phyloP scores from a whole-genome alignment of 2,888 invertebrate species.

The Oxytorus armatus region DNA sequence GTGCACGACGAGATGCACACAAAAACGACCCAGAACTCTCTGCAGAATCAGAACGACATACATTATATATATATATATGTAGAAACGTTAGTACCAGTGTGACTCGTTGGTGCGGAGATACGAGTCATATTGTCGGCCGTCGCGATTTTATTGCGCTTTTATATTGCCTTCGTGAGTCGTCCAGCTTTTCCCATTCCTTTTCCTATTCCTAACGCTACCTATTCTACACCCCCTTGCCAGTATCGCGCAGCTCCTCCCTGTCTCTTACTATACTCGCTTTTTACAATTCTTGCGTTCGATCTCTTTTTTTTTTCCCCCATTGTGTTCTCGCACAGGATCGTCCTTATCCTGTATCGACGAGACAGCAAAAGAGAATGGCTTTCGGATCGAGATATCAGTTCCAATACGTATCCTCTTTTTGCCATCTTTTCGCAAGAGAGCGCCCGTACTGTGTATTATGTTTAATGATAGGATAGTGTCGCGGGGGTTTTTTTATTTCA shows the following conservation, averaged over 20 bases:
- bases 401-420: conserved; percentile 36
- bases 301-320: conserved; percentile 43
- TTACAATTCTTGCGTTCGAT: conserved; percentile 42
- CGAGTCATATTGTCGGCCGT: conserved; percentile 68
- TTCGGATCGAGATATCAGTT: conserved; percentile 21
- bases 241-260: conserved; percentile 1
- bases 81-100: conserved; percentile 30
- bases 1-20: conserved; percentile 32
- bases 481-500: background rate
- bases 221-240: background rate
- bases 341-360: conserved; percentile 37
- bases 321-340: conserved; percentile 22
- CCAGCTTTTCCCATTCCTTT: conserved; percentile 58
- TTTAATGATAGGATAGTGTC: background rate
- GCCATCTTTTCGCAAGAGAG: conserved; percentile 15
- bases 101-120: conserved; percentile 42
- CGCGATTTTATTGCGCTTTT: conserved; percentile 81
- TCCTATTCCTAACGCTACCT: conserved; percentile 36
- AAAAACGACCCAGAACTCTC: conserved; percentile 10
- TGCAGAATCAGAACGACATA: conserved; percentile 10
- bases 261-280: conserved; percentile 38
- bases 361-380: conserved; percentile 41
- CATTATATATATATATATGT: background rate
- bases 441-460: background rate
- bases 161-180: conserved; percentile 74